A percentile compares a stretch with the other conserved stretches of the same genome.
These are phyloP conservation scores for Montipora efflorescens DNA, from an alignment of 64 coral and sea anemone genomes.

Conservation along the genomic window DNA sequence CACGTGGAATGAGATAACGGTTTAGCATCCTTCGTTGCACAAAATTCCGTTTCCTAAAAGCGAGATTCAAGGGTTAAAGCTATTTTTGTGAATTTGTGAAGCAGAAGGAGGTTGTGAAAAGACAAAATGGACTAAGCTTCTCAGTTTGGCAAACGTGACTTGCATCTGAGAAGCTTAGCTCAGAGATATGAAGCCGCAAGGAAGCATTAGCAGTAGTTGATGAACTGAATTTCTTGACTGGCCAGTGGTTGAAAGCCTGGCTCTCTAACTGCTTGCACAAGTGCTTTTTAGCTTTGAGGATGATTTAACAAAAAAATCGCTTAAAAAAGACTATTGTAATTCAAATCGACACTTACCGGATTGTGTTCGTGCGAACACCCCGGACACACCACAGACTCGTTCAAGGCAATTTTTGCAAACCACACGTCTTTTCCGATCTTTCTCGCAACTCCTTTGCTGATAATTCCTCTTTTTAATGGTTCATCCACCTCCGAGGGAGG, in stretches of 20 bases:
- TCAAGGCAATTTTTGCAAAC: neutral
- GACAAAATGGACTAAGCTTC: too few relatives aligned
- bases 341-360: neutral
- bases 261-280: too few relatives aligned
- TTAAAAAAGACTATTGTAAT: neutral
- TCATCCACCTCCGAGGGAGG: neutral
- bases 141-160: too few relatives aligned
- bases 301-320: too few relatives aligned
- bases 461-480: neutral
- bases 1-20: too few relatives aligned
- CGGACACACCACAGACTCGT: neutral
- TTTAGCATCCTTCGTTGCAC: neutral
- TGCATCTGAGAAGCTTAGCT: too few relatives aligned
- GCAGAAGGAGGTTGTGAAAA: neutral
- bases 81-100: neutral
- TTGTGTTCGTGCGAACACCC: neutral
- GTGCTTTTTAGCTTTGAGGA: too few relatives aligned
- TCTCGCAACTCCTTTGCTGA: too few relatives aligned
- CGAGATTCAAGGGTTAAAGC: neutral
- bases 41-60: neutral
- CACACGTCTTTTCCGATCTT: neutral
- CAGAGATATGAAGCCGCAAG: too few relatives aligned
- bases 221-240: too few relatives aligned
- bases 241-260: too few relatives aligned
- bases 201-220: too few relatives aligned